These are phyloP conservation scores for Orthosia incerta DNA, from an alignment of 2,888 invertebrate genomes.

Conservation along the genomic window DNA sequence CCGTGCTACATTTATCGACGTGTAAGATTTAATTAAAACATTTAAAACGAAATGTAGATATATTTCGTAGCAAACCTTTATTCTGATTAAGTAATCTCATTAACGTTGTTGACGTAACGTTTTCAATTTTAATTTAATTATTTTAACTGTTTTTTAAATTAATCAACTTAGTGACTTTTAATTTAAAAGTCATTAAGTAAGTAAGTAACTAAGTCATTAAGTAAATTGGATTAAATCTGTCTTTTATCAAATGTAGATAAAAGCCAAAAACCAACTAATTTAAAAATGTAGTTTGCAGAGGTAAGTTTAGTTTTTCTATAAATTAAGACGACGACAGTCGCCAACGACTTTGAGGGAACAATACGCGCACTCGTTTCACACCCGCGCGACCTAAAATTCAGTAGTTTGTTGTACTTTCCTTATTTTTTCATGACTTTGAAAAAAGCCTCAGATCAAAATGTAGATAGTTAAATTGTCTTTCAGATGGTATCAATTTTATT, in stretches of 20 bases:
- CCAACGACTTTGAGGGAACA: no score
- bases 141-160: background rate
- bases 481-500: no score
- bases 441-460: no score
- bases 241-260: background rate
- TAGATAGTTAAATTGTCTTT: no score
- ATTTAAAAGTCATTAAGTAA: no score
- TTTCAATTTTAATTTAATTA: background rate
- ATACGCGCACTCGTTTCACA: no score
- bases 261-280: background rate
- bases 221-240: background rate
- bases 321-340: no score
- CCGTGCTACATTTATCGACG: constrained; percentile 44
- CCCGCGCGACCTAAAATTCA: no score
- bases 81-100: constrained; percentile 17
- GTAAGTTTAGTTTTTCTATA: background rate
- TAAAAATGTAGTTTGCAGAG: background rate
- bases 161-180: no score
- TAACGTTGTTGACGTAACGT: background rate
- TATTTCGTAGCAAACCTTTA: constrained; percentile 20
- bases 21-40: constrained; percentile 60
- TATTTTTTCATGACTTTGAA: no score
- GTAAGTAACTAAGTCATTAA: no score
- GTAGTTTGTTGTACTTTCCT: no score
- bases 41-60: constrained; percentile 40